Base-by-base conservation (phyloP, 2,113 vertebrate species). In the Nothoprocta pentlandii region DNA sequence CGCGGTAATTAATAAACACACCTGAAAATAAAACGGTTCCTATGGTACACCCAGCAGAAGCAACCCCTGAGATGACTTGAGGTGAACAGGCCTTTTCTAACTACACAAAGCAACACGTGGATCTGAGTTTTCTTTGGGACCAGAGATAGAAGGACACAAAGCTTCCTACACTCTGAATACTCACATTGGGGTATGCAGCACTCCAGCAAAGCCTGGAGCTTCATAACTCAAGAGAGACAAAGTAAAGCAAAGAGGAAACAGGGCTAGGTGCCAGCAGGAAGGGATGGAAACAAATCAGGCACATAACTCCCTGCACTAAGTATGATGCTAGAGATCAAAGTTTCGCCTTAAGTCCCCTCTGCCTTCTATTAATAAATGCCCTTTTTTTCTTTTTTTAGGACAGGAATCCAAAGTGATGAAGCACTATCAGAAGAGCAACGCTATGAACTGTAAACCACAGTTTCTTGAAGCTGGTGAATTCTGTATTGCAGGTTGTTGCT, bases 11-110 rank as follows among this genome's bases (percentile, higher is more conserved):
- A 59, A 13, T 41, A 64, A 85, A 85, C 11, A 51, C 34, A 63
- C 62, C 61, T 85, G 42, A 75, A 41, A 80, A 42, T 85, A 78
- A 89, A 93, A 62, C 51, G 92, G 83, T 75, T 71, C 19, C 36
- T 30, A 76, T 19, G 53, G 7, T 13, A 8, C 19, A 80, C 44
- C 89, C 78, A 64, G n/a, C 41, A 17, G 56, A 64, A 94, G 85
- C 79, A 89, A 95, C 32, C 54, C 73, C 58, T 41, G 63, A 49
- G 4, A 44, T 56, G 64, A 87, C 78, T 94, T 94, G 44, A 80
- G 42, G 89, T 90, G 76, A 91, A 95, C 46, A 85, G 44, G 28
- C 26, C 36, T 44, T 54, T 78, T 80, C 70, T 80, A 82, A 91
- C 26, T 41, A 58, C 49, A 51, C n/a, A 10, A 80, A 66, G n/a